Evolutionary conservation across 2,888 invertebrate genomes (phyloP).

Genomic region (Nudaria mundana): DNA sequence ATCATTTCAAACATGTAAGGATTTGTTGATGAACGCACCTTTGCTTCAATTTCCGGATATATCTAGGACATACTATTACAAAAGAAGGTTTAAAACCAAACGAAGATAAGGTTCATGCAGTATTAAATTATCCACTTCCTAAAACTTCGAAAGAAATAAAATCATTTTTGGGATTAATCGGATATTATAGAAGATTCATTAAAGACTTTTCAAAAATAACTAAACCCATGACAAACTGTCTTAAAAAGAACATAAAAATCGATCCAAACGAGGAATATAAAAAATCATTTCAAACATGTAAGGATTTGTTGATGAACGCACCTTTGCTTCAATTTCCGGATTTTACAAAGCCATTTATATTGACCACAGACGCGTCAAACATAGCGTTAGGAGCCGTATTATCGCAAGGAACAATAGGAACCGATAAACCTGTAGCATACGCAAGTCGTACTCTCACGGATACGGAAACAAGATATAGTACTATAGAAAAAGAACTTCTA

Average conservation of each 20-base stretch:
- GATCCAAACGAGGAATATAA: not conserved
- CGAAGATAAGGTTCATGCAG: not conserved
- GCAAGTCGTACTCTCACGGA: not conserved
- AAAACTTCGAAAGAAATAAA: not conserved
- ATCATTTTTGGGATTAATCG: not conserved
- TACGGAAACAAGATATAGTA: not conserved
- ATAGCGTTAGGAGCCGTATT: not conserved
- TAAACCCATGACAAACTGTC: not conserved
- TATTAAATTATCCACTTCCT: not conserved
- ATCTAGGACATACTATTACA: not conserved
- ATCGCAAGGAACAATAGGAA: not conserved
- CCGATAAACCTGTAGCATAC: not conserved
- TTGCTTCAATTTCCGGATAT: constrained; percentile 1
- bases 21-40: not conserved
- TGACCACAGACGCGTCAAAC: not conserved
- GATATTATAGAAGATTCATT: not conserved
- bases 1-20: not conserved
- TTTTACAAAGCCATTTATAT: not conserved
- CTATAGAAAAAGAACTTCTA: not conserved
- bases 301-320: not conserved
- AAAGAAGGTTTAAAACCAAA: not conserved
- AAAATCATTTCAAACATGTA: not conserved
- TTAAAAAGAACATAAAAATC: not conserved
- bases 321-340: constrained; percentile 1
- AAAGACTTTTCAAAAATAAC: constrained; percentile 1